A percentile compares a stretch with the other conserved stretches of the same genome.
These are phyloP conservation scores for Galerucella pusilla DNA, from an alignment of 2,888 invertebrate genomes.

Conservation along the genomic window DNA sequence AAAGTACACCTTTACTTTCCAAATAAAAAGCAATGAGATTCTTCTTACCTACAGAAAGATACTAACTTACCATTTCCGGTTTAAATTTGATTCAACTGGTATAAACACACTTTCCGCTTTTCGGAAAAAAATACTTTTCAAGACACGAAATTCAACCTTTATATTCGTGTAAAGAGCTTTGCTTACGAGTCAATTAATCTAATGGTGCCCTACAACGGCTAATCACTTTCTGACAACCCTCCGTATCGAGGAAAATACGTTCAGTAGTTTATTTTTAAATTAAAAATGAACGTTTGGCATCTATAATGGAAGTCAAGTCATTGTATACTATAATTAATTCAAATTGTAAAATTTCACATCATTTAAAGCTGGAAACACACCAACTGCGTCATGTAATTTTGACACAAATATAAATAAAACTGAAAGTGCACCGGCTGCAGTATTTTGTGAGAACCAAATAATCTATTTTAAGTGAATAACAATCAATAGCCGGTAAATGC, in stretches of 20 bases:
- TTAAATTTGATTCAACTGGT: not conserved
- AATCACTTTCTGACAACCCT: conserved; percentile 2
- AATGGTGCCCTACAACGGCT: conserved; percentile 9
- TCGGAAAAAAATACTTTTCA: not conserved
- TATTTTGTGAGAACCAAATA: too few species aligned
- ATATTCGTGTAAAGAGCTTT: not conserved
- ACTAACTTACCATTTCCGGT: not conserved
- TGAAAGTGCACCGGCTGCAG: too few species aligned
- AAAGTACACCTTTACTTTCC: too few species aligned
- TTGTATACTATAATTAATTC: not conserved
- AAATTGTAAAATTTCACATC: not conserved
- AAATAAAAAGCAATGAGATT: too few species aligned
- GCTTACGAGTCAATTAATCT: not conserved
- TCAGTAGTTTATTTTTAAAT: not conserved
- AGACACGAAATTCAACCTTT: not conserved
- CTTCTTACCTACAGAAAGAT: too few species aligned
- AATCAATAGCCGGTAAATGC: too few species aligned
- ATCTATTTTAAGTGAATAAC: too few species aligned
- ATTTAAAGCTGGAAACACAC: too few species aligned
- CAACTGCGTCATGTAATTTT: too few species aligned
- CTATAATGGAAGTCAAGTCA: not conserved
- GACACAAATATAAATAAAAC: too few species aligned
- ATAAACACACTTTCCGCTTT: not conserved
- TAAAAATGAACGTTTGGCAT: conserved; percentile 7
- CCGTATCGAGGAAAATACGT: not conserved